Base-by-base conservation (phyloP, 2,113 vertebrate species). In the Lophius piscatorius region DNA sequence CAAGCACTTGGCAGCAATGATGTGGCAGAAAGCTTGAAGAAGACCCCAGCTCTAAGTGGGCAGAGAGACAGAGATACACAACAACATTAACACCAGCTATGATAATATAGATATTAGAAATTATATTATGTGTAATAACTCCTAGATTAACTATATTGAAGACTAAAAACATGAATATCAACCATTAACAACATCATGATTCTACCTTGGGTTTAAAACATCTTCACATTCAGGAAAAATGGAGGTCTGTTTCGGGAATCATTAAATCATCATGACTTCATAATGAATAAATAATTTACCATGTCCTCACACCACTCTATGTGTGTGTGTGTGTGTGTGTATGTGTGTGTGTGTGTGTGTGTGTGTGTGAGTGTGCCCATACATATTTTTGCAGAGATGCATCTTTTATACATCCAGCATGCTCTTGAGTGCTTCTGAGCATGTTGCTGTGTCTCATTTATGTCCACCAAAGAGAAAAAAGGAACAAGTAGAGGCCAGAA, bases 201-300 rank as follows among this genome's bases (percentile, higher is more conserved):
- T n/a, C 5, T 28, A 28, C 5, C 26, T 28, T 28, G 26, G 5
- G 26, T 28, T 28, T 28, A 28, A 28, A 28, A 28, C 31, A 3
- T 33, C 31, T 36, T 20, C 11, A 45, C 8, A 50, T 0, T 6
- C 11, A 24, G 7, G 3, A 38, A 50, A 58, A 14, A 26, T 33
- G 6, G 9, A 60, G 11, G 6, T 14, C 13, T 31, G 10, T 35
- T 49, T 61, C 26, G 23, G 50, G 31, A 64, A 42, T 35, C 48
- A 22, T 35, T 20, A 65, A 72, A 57, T 36, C 36, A 50, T 48
- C 10, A 47, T 54, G 60, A 58, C 34, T 41, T 74, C 42, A 62
- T 17, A 23, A 24, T 24, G 23, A 23, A 41, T 87, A 21, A 86
- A 79, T 84, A 52, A 85, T 80, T 73, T 40, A 83, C 8, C 4